Conservation (phyloP, 2,888 invertebrate genomes). For the Agonum fuliginosum region DNA sequence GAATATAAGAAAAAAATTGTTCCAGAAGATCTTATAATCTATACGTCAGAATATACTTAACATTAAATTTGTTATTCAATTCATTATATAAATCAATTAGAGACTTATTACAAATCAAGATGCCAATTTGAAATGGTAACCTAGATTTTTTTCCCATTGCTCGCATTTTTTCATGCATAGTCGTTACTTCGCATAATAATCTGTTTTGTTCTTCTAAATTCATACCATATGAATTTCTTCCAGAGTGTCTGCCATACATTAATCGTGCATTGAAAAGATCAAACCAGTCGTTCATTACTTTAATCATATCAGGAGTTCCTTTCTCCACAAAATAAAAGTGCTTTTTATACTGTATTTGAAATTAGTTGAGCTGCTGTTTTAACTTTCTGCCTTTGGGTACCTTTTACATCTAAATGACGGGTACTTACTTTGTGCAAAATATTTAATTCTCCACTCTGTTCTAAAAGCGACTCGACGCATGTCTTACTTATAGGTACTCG, state of each 20-base stretch:
- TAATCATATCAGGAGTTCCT: conserved; percentile 52
- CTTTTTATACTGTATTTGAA: conserved; percentile 61
- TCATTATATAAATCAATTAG: conserved; percentile 1
- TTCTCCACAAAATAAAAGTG: conserved; percentile 60
- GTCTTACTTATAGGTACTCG: conserved; percentile 43
- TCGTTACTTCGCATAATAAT: neutral
- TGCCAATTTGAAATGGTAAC: neutral
- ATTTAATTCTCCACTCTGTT: conserved; percentile 61
- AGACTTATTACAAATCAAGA: neutral
- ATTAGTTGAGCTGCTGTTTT: conserved; percentile 61
- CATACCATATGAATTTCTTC: conserved; percentile 60
- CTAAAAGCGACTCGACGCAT: conserved; percentile 59
- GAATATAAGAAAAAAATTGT: neutral
- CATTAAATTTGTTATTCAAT: neutral
- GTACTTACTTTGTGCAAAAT: conserved; percentile 62
- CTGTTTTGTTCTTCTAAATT: neutral
- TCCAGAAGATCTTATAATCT: neutral
- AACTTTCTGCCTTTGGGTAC: conserved; percentile 63
- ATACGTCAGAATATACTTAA: too few relatives aligned
- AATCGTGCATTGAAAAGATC: conserved; percentile 63
- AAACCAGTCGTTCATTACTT: conserved; percentile 64
- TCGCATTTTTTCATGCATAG: neutral
- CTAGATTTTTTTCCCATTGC: conserved; percentile 9
- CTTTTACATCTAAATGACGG: conserved; percentile 63
- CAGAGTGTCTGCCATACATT: conserved; percentile 60